Evolutionary conservation across 2,797 vertebrate species (phyloP).

Genomic region (Clamator glandarius): DNA sequence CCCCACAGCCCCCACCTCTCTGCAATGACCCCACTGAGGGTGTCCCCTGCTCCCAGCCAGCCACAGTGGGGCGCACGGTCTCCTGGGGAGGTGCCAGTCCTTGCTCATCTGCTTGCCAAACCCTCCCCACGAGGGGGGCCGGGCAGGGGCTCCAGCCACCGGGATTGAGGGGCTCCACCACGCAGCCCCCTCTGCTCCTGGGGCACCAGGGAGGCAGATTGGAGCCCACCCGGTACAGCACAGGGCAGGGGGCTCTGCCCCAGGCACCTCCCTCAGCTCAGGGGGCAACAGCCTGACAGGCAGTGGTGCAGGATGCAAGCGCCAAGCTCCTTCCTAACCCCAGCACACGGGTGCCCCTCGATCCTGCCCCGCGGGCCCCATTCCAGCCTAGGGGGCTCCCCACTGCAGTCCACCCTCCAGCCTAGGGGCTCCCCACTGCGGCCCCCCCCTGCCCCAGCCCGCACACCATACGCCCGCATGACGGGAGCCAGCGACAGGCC

Average conservation of each 20-base stretch:
- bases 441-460: background rate
- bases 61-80: background rate
- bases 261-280: background rate
- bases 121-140: accelerated
- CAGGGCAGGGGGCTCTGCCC: background rate
- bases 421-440: background rate
- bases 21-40: background rate
- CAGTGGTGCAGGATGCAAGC: accelerated
- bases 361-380: accelerated
- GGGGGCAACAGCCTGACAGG: background rate
- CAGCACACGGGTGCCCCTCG: background rate
- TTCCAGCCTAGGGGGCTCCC: background rate
- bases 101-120: background rate
- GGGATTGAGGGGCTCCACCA: background rate
- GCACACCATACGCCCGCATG: slow-evolving; percentile 7
- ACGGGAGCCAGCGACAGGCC: background rate
- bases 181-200: background rate
- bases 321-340: background rate
- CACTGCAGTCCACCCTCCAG: no score
- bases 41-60: background rate
- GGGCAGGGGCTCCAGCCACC: background rate
- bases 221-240: background rate
- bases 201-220: background rate
- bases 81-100: background rate
- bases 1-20: background rate